Base-by-base conservation (phyloP, 2,797 vertebrate genomes). In the Cyprinodon diabolis region DNA sequence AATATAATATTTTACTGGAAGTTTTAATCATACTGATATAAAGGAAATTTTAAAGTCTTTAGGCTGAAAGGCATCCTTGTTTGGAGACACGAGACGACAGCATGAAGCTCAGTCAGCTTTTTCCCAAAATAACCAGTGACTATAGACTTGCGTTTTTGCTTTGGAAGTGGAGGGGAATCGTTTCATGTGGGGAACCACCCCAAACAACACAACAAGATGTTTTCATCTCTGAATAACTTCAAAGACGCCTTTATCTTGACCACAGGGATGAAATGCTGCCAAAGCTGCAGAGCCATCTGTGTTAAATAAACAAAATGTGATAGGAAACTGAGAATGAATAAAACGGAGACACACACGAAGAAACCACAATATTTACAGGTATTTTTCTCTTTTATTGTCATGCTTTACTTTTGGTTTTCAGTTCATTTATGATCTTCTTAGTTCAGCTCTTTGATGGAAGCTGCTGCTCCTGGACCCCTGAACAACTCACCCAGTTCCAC, bases 361-460 rank as follows among this genome's bases (percentile, higher is more conserved):
- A 6, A 73, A 85, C 74, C 23, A 82, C 71, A 79, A 52, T 68
- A 77, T 72, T 78, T 66, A 63, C 17, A 37, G 19, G 13, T 72
- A 65, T 45, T 72, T 80, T 75, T 83, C 23, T 45, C 2, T 68
- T 91, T 86, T 80, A 83, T 87, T 79, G 43, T 77, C 25, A 78
- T 63, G 48, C 14, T 25, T 70, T 5, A 1, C 52, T 71, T 48
- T 35, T 69, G 51, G 9, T 6, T 4, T 75, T 25, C 14, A 56
- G 9, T 55, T 80, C 65, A 25, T 69, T 69, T 77, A 55, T 49
- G 49, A 79, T 76, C 19, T 54, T 60, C 4, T 69, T 58, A 57
- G 68, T 78, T 76, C 21, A 68, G 45, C 21, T 0, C 23, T 51
- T 43, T n/a, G 15, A 65, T 49, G 25, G 52, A 80, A 67, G 51